These are phyloP conservation scores for Hirtodrosophila cameraria DNA, from an alignment of 2,888 invertebrate species.

Conservation along the genomic window DNA sequence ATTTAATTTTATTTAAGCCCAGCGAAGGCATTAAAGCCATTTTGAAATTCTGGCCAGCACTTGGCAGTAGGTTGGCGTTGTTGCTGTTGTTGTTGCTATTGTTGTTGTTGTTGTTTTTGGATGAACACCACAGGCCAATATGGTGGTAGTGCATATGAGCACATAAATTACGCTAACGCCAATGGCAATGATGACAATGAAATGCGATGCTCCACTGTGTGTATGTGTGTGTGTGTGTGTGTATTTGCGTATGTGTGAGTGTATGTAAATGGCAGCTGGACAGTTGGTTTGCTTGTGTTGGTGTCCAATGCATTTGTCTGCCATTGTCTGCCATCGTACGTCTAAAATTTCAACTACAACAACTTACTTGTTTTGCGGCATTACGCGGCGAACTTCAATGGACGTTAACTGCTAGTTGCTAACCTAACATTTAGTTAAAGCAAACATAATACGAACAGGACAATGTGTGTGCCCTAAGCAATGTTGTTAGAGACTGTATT, in stretches of 20 bases:
- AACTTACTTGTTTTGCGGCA: constrained; percentile 6
- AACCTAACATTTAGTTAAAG: constrained; percentile 17
- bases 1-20: too few relatives aligned
- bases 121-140: constrained; percentile 38
- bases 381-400: constrained; percentile 18
- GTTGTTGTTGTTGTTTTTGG: constrained; percentile 6
- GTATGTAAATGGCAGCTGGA: constrained; percentile 36
- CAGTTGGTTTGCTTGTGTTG: constrained; percentile 20
- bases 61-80: constrained; percentile 6
- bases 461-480: too few relatives aligned
- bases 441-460: constrained; percentile 18
- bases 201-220: constrained; percentile 40
- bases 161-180: constrained; percentile 50
- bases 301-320: constrained; percentile 23
- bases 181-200: constrained; percentile 64
- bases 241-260: constrained; percentile 13
- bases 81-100: background rate
- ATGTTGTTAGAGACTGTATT: too few relatives aligned
- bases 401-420: constrained; percentile 6
- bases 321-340: constrained; percentile 34
- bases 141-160: constrained; percentile 36
- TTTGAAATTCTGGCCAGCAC: constrained; percentile 7
- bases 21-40: constrained; percentile 4
- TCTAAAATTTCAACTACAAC: constrained; percentile 40
- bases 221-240: background rate